These are phyloP conservation scores for Mythimna lalbum DNA, from an alignment of 2,888 invertebrate species.

Conservation along the genomic window DNA sequence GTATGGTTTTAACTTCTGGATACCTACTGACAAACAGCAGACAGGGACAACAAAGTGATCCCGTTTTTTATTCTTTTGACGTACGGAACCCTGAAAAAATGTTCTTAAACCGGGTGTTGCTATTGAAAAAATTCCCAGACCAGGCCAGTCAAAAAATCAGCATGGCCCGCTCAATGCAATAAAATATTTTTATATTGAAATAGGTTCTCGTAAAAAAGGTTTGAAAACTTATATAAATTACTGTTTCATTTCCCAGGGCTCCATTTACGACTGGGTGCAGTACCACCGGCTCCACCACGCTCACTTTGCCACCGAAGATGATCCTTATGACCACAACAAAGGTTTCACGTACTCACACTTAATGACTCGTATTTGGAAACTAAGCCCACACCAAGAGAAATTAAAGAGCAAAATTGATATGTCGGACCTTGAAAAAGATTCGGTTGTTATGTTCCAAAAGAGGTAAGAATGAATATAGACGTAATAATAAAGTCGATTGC, in stretches of 20 bases:
- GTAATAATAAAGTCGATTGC: not conserved
- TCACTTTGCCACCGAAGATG: slow-evolving; percentile 93
- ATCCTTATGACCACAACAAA: slow-evolving; percentile 94
- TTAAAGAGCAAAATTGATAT: slow-evolving; percentile 93
- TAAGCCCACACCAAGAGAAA: slow-evolving; percentile 92
- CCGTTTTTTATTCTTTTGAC: no score
- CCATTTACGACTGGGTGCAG: slow-evolving; percentile 96
- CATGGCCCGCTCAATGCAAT: no score
- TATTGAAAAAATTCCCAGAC: no score
- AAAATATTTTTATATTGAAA: not conserved
- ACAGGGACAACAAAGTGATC: no score
- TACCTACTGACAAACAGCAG: no score
- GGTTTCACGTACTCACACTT: slow-evolving; percentile 96
- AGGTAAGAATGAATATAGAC: slow-evolving; percentile 86
- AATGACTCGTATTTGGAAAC: slow-evolving; percentile 92
- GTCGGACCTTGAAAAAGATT: slow-evolving; percentile 94
- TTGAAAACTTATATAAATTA: not conserved
- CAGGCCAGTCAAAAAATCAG: no score
- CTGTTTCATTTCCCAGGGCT: slow-evolving; percentile 90
- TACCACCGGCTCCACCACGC: slow-evolving; percentile 96
- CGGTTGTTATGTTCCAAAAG: slow-evolving; percentile 95
- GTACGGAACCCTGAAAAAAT: no score
- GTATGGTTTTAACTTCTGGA: no score
- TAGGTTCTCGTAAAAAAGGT: not conserved
- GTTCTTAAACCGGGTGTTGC: no score